Evolutionary conservation across 2,888 invertebrate species (phyloP).

Genomic region (Trichopria drosophilae): DNA sequence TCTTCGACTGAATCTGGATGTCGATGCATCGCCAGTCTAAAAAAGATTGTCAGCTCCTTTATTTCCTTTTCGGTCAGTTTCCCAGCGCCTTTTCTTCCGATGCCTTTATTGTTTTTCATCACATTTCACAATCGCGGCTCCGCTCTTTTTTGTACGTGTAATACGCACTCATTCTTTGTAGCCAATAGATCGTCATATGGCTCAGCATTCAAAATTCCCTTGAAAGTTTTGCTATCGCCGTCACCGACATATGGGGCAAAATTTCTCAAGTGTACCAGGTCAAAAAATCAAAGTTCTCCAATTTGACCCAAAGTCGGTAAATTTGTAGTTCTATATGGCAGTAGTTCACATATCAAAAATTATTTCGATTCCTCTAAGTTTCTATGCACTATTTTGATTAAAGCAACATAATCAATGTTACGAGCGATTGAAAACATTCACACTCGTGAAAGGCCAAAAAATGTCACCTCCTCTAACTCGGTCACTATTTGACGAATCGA

Average conservation of each 20-base stretch:
- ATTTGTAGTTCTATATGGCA: too few relatives aligned
- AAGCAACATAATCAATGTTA: too few relatives aligned
- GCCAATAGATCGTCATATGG: slow-evolving; percentile 6
- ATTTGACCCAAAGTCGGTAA: too few relatives aligned
- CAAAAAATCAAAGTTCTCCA: too few relatives aligned
- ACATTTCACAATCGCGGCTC: slow-evolving; percentile 12
- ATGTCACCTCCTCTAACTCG: too few relatives aligned
- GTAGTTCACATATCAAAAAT: too few relatives aligned
- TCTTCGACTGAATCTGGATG: slow-evolving; percentile 5
- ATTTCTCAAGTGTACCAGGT: too few relatives aligned
- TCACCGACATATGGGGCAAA: slow-evolving; percentile 3
- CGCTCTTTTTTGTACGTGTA: slow-evolving; percentile 33
- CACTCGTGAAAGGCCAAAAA: too few relatives aligned
- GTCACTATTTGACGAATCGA: too few relatives aligned
- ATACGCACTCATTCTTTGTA: slow-evolving; percentile 9
- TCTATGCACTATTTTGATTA: too few relatives aligned
- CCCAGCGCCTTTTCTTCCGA: slow-evolving; percentile 2
- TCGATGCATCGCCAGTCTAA: slow-evolving; percentile 5
- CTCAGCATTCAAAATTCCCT: slow-evolving; percentile 1
- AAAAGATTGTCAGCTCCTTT: slow-evolving; percentile 9
- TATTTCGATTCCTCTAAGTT: too few relatives aligned
- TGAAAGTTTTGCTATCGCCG: slow-evolving; percentile 14
- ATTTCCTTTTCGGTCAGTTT: slow-evolving; percentile 8
- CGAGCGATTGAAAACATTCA: too few relatives aligned
- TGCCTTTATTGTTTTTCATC: slow-evolving; percentile 1